Evolutionary conservation across 2,888 invertebrate genomes (phyloP), one percentile per base, ranked within the genome.

Genomic region (Acanthosepion lycidas): DNA sequence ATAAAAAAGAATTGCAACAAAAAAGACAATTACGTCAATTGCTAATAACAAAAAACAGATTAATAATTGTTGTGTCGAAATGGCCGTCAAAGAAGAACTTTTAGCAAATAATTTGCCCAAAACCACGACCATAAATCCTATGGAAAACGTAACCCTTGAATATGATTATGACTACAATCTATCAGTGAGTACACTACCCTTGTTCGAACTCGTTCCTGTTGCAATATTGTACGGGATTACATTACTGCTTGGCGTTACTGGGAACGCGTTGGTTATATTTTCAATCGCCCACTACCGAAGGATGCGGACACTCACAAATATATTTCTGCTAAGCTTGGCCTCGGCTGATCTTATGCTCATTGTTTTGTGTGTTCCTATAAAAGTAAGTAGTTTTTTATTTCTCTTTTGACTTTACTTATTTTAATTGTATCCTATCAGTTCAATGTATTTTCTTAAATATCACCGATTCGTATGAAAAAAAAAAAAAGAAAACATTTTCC

Each of bases 341-440:
- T 98, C 98, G 0, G 98, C 98, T 20, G 98, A 98, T 97, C 98
- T 98, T 5, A 98, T 98, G 55, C 98, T 98, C 93, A 98, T 98
- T 95, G 97, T 98, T 95, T 98, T 98, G 96, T 98, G 98, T 97
- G 98, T 98, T 95, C 98, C 98, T 20, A 98, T 98, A 28, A 98
- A 98, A 98, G 98, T 98, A 97, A 97, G 97, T 95, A 18, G n/a
- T 78, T 78, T 78, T 78, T 12, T 9, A 2, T 33, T 23, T 15
- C 15, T n/a, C 15, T 78, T 20, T 59, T 59, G 6, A 1, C 26
- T 93, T 53, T 93, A 3, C 15, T 9, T 9, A 9, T 91, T 91
- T 12, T 6, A 33, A 15, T 33, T 33, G 42, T 49, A 2, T 51
- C 9, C 5, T 12, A 48, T 26, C 15, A 48, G 5, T 26, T 49